Percentiles rank a stretch among this genome's conserved stretches.
Conservation (phyloP, 2,888 invertebrate genomes). For the Hydrotaea cyrtoneurina region DNA sequence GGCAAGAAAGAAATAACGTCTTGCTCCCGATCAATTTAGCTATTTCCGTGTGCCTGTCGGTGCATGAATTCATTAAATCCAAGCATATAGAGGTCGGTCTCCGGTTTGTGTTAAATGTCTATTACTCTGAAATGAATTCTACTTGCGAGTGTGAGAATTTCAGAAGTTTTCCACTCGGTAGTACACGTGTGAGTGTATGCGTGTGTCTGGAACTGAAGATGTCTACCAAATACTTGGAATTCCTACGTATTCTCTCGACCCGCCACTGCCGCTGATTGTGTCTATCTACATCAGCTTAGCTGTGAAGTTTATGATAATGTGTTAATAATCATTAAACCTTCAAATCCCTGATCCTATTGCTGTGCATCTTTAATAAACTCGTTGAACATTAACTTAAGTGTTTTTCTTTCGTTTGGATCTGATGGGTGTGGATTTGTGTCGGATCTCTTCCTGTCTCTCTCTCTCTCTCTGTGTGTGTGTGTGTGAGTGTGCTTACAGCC, state of each 20-base stretch:
- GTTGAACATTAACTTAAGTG: conserved; percentile 47
- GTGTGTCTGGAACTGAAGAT: not conserved
- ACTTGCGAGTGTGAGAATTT: too few species aligned
- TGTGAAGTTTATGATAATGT: conserved; percentile 47
- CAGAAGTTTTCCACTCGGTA: too few species aligned
- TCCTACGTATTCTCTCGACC: not conserved
- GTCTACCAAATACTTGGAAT: not conserved
- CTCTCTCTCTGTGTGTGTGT: not conserved
- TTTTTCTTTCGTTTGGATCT: conserved; percentile 13
- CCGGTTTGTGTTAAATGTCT: too few species aligned
- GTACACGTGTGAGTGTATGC: not conserved
- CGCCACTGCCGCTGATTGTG: not conserved
- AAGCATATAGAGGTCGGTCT: too few species aligned
- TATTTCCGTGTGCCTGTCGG: too few species aligned
- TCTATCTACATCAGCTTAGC: not conserved
- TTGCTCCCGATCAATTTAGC: too few species aligned
- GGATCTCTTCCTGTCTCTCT: not conserved
- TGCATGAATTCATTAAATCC: too few species aligned
- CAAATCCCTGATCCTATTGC: conserved; percentile 51
- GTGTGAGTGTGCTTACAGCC: not conserved
- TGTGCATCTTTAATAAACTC: conserved; percentile 48
- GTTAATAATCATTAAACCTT: conserved; percentile 55
- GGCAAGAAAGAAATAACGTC: too few species aligned
- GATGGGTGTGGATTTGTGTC: not conserved
- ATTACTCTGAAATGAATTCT: too few species aligned